phyloP scores from a whole-genome alignment of 1,140 invertebrate species.

The Schlechtendalia chinensis region DNA sequence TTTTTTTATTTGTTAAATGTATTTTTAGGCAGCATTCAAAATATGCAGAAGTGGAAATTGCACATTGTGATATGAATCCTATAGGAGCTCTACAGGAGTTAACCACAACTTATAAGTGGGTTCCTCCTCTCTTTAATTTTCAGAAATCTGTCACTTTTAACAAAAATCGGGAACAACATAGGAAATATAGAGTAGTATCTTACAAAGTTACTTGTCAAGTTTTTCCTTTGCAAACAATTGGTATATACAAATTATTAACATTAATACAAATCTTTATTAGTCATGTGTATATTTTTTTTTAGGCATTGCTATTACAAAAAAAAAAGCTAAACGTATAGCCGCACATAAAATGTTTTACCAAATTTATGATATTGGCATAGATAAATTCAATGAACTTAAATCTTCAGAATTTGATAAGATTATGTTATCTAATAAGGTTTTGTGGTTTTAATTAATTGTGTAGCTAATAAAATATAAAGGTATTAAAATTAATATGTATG shows the following conservation, averaged over 20 bases:
- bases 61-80: conserved; percentile 36
- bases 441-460: neutral
- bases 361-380: neutral
- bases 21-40: neutral
- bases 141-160: neutral
- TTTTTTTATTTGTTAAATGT: neutral
- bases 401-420: neutral
- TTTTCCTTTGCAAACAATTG: conserved; percentile 16
- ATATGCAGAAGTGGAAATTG: neutral
- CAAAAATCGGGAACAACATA: neutral
- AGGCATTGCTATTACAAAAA: neutral
- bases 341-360: neutral
- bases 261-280: neutral
- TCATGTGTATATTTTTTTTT: neutral
- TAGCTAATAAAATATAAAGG: neutral
- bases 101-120: conserved; percentile 5
- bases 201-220: conserved; percentile 16
- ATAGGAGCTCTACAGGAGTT: conserved; percentile 33
- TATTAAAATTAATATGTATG: neutral
- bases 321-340: conserved; percentile 2
- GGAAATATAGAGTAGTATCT: neutral
- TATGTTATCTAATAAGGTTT: neutral
- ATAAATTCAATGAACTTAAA: conserved; percentile 30
- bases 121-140: conserved; percentile 2
- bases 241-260: neutral